Evolutionary conservation across 2,888 invertebrate genomes (phyloP).

Genomic region (Caenorhabditis zanzibari): DNA sequence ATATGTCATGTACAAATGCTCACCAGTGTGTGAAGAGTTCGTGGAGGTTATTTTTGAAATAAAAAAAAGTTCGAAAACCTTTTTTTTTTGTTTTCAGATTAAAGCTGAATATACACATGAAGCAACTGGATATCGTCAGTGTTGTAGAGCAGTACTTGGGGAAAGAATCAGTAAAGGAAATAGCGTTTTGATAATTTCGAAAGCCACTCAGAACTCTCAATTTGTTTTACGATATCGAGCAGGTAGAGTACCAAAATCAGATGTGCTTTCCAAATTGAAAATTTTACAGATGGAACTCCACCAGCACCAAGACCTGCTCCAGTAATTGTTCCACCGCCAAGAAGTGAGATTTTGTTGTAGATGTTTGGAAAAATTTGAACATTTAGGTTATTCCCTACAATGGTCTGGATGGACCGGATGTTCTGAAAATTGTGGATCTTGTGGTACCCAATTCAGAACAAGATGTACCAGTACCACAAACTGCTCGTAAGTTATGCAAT

Average conservation of each 20-base stretch:
- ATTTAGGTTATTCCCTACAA: constrained; percentile 49
- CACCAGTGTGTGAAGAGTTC: constrained; percentile 72
- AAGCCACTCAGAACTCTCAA: constrained; percentile 65
- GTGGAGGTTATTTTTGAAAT: constrained; percentile 60
- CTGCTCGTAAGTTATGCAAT: constrained; percentile 49
- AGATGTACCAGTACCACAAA: constrained; percentile 56
- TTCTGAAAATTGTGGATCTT: constrained; percentile 75
- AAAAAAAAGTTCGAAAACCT: too few relatives aligned
- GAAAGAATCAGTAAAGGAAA: constrained; percentile 64
- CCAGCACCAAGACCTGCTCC: constrained; percentile 34
- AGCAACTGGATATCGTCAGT: constrained; percentile 69
- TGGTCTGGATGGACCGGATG: constrained; percentile 76
- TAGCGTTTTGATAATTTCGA: constrained; percentile 69
- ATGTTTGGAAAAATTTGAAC: neutral
- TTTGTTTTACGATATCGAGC: constrained; percentile 66
- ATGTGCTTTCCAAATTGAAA: too few relatives aligned
- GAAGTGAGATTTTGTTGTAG: constrained; percentile 1
- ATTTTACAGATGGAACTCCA: constrained; percentile 32
- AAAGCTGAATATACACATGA: constrained; percentile 68
- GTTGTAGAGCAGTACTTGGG: constrained; percentile 65
- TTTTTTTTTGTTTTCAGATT: constrained; percentile 50
- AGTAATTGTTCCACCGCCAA: constrained; percentile 16
- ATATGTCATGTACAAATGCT: constrained; percentile 65
- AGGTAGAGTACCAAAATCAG: too few relatives aligned
- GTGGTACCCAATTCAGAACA: constrained; percentile 72